A percentile compares a stretch with the other conserved stretches of the same genome.
phyloP scores from a whole-genome alignment of 2,888 invertebrate genomes.

The Orthosia gracilis region DNA sequence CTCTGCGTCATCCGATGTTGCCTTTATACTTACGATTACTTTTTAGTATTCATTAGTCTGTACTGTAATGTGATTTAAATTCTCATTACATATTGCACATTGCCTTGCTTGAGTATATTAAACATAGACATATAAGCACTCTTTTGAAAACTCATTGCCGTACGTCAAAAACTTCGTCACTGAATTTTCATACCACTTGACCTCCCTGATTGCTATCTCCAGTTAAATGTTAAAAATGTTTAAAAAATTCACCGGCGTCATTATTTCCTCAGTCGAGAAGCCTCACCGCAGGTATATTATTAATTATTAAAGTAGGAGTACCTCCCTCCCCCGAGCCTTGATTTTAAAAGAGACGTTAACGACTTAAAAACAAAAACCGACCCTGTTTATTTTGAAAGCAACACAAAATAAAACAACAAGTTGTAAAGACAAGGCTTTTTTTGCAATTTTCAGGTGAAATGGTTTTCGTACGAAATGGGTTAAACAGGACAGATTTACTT shows the following conservation, averaged over 20 bases:
- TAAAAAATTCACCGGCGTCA: slow-evolving; percentile 78
- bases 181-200: slow-evolving; percentile 62
- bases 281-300: slow-evolving; percentile 75
- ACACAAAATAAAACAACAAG: slow-evolving; percentile 54
- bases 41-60: neutral
- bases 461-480: slow-evolving; percentile 34
- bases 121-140: neutral
- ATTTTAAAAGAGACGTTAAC: slow-evolving; percentile 76
- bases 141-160: neutral
- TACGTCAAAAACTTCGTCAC: slow-evolving; percentile 30
- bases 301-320: slow-evolving; percentile 76
- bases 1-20: neutral
- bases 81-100: neutral
- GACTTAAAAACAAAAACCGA: slow-evolving; percentile 71
- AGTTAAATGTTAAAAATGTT: slow-evolving; percentile 74
- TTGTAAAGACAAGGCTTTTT: slow-evolving; percentile 49
- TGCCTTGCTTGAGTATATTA: neutral
- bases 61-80: neutral
- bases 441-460: slow-evolving; percentile 43
- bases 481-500: slow-evolving; percentile 21
- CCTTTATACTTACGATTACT: neutral
- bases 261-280: slow-evolving; percentile 76
- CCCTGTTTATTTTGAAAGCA: slow-evolving; percentile 51
- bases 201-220: slow-evolving; percentile 72
- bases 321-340: slow-evolving; percentile 70